Percentiles rank a stretch among this genome's conserved stretches.
These are phyloP conservation scores for Thrips palmi DNA, from an alignment of 1,140 invertebrate species.

Conservation along the genomic window DNA sequence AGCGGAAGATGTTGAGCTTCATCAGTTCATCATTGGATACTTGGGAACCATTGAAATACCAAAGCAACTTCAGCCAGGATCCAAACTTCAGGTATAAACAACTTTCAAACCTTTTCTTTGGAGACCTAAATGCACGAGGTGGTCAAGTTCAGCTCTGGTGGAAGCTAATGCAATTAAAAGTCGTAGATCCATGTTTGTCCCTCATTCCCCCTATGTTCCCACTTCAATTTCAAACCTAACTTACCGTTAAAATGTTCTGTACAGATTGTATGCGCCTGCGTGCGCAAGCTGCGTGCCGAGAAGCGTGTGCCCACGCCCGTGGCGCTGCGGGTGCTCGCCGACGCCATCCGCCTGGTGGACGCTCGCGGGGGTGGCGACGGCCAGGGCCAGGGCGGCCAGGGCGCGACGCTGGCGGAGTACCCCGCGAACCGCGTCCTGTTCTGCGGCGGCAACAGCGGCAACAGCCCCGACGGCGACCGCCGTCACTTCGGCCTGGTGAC, in stretches of 20 bases:
- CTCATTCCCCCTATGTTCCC: not conserved
- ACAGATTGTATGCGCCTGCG: conserved; percentile 54
- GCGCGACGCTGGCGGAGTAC: conserved; percentile 49
- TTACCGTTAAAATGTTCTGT: too few relatives aligned
- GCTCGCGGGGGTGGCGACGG: too few relatives aligned
- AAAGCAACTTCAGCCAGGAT: conserved; percentile 56
- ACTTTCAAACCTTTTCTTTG: not conserved
- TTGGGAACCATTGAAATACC: conserved; percentile 91
- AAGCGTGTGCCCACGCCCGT: conserved; percentile 75
- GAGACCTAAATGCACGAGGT: too few relatives aligned
- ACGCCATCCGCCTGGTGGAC: conserved; percentile 58
- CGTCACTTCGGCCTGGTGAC: conserved; percentile 86
- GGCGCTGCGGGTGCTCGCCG: conserved; percentile 62
- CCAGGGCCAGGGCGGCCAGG: conserved; percentile 5
- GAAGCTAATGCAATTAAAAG: not conserved
- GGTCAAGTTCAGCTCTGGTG: not conserved
- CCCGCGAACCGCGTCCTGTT: conserved; percentile 70
- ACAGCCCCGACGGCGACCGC: conserved; percentile 74
- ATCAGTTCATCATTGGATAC: conserved; percentile 80
- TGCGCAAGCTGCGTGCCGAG: conserved; percentile 72
- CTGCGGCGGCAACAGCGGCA: conserved; percentile 73
- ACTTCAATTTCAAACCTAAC: too few relatives aligned
- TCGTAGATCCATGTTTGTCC: not conserved
- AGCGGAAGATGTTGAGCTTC: conserved; percentile 28
- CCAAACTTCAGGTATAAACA: conserved; percentile 37